phyloP scores from a whole-genome alignment of 2,888 invertebrate genomes.

The Eupeodes latifasciatus region DNA sequence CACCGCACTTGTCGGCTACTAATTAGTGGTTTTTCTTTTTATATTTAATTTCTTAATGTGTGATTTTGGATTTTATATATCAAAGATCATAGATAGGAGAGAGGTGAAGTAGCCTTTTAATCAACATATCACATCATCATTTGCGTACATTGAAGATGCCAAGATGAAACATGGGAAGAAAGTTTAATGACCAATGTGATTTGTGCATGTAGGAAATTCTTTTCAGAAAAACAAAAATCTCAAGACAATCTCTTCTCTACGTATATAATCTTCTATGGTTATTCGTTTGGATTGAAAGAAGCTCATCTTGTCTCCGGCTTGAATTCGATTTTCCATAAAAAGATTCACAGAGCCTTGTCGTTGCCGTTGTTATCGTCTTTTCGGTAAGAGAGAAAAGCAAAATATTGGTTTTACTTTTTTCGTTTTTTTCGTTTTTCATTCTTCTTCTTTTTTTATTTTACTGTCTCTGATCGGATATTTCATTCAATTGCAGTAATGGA shows the following conservation, averaged over 20 bases:
- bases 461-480: conserved; percentile 67
- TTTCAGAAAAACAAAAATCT: not conserved
- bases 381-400: conserved; percentile 40
- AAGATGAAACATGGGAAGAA: conserved; percentile 39
- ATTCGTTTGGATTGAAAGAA: conserved; percentile 16
- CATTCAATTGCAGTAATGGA: conserved; percentile 69
- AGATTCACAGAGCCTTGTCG: conserved; percentile 54
- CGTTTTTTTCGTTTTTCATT: not conserved
- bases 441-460: not conserved
- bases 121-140: conserved; percentile 29
- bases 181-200: conserved; percentile 58
- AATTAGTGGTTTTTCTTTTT: conserved; percentile 55
- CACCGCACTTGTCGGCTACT: conserved; percentile 55
- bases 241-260: conserved; percentile 16
- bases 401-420: conserved; percentile 33
- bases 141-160: conserved; percentile 15
- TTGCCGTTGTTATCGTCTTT: not conserved
- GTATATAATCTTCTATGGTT: not conserved
- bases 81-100: not conserved
- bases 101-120: conserved; percentile 25
- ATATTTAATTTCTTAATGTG: conserved; percentile 23
- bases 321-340: conserved; percentile 65
- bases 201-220: too few relatives aligned
- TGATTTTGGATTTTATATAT: conserved; percentile 24
- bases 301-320: conserved; percentile 34